Evolutionary conservation across 2,797 vertebrate species (phyloP).

Genomic region (Hybognathus amarus): DNA sequence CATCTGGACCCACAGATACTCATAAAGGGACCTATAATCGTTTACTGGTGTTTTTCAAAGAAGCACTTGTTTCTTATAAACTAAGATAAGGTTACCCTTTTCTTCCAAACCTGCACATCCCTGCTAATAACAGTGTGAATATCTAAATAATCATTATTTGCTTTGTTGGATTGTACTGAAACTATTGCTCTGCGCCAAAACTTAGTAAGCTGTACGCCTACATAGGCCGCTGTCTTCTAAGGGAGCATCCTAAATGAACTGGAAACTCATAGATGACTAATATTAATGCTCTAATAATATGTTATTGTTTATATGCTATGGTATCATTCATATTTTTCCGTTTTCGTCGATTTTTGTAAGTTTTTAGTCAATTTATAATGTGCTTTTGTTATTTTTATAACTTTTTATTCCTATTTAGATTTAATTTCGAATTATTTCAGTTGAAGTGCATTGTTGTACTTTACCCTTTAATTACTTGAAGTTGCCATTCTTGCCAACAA

Average conservation of each 20-base stretch:
- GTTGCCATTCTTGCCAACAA: background rate
- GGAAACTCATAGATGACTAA: background rate
- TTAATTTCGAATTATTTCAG: background rate
- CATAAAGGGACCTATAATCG: conserved; percentile 11
- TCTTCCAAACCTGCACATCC: background rate
- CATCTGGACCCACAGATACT: conserved; percentile 9
- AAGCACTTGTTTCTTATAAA: conserved; percentile 11
- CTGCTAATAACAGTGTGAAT: background rate
- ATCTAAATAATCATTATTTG: background rate
- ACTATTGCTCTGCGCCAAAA: background rate
- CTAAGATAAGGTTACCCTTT: conserved; percentile 5
- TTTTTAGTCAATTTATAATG: background rate
- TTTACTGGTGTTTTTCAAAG: conserved; percentile 27
- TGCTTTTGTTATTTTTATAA: background rate
- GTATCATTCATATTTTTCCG: background rate
- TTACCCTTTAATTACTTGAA: background rate
- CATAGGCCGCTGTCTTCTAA: background rate
- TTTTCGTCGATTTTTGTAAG: background rate
- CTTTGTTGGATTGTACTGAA: background rate
- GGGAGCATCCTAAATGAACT: background rate
- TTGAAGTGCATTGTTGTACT: background rate
- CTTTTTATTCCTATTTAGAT: background rate
- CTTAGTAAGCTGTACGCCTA: background rate
- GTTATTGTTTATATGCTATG: background rate
- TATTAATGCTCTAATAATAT: too few relatives aligned